phyloP scores from a whole-genome alignment of 2,888 invertebrate species.

The Euphydryas editha region DNA sequence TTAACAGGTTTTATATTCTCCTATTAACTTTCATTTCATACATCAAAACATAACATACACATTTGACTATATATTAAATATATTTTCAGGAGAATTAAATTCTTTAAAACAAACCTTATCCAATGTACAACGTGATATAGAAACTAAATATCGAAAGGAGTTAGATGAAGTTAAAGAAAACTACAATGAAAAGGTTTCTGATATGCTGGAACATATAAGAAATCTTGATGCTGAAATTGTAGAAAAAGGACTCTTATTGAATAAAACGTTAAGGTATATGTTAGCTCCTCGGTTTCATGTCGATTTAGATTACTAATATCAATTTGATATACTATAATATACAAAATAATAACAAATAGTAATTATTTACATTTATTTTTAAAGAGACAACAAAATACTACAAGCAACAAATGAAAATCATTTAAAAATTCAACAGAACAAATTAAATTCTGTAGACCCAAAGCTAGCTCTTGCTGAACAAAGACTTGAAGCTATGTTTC shows the following conservation, averaged over 20 bases:
- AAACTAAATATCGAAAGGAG: conserved; percentile 83
- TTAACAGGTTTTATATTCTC: conserved; percentile 56
- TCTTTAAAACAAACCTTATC: conserved; percentile 79
- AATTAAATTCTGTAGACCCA: conserved; percentile 60
- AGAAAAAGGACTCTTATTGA: conserved; percentile 80
- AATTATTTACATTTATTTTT: conserved; percentile 35
- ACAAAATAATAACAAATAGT: background rate
- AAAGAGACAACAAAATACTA: conserved; percentile 80
- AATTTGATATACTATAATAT: background rate
- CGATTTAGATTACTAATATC: background rate
- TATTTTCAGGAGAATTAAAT: conserved; percentile 79
- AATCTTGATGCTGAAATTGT: conserved; percentile 82
- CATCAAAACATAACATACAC: background rate
- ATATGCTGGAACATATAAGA: conserved; percentile 82
- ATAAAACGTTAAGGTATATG: conserved; percentile 72
- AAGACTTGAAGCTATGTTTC: conserved; percentile 83
- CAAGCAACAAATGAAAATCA: conserved; percentile 77
- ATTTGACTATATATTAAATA: background rate
- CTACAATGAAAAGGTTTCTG: conserved; percentile 83
- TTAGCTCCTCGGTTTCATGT: background rate
- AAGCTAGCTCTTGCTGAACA: conserved; percentile 79
- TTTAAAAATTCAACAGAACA: conserved; percentile 64
- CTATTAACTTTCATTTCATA: background rate
- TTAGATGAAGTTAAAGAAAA: conserved; percentile 81
- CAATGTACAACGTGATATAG: conserved; percentile 81